phyloP scores from a whole-genome alignment of 2,888 invertebrate genomes.

The Vesta saturnalis region DNA sequence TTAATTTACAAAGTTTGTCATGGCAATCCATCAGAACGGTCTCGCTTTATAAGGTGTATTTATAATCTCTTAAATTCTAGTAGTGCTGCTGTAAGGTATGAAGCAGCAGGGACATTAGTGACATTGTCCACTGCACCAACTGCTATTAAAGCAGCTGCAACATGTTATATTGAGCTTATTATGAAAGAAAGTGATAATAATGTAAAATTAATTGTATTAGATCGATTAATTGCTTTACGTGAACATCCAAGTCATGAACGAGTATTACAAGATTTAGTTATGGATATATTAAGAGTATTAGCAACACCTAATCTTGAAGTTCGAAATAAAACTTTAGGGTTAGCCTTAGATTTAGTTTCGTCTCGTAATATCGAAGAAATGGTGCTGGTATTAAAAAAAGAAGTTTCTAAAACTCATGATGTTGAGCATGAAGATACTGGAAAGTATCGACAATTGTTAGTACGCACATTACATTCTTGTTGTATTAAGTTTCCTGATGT shows the following conservation, averaged over 20 bases:
- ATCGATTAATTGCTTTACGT: constrained; percentile 88
- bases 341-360: constrained; percentile 89
- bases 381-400: constrained; percentile 91
- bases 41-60: constrained; percentile 97
- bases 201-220: constrained; percentile 97
- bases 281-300: constrained; percentile 96
- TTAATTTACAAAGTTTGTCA: constrained; percentile 99
- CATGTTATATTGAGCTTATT: constrained; percentile 97
- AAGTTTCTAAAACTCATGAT: constrained; percentile 89
- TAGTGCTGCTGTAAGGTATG: constrained; percentile 97
- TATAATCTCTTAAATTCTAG: constrained; percentile 96
- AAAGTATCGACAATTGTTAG: constrained; percentile 93
- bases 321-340: constrained; percentile 58
- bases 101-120: constrained; percentile 97
- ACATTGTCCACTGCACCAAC: constrained; percentile 98
- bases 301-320: constrained; percentile 96
- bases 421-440: constrained; percentile 93
- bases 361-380: constrained; percentile 95
- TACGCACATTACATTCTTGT: constrained; percentile 93
- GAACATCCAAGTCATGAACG: constrained; percentile 86
- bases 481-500: constrained; percentile 97
- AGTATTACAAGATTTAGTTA: constrained; percentile 89
- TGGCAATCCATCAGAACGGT: constrained; percentile 93
- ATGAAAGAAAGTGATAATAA: constrained; percentile 99
- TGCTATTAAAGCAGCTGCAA: constrained; percentile 88